Evolutionary conservation across 2,797 vertebrate species (phyloP), one percentile per base, ranked within the genome.

Genomic region (Brachyalestes nurse): DNA sequence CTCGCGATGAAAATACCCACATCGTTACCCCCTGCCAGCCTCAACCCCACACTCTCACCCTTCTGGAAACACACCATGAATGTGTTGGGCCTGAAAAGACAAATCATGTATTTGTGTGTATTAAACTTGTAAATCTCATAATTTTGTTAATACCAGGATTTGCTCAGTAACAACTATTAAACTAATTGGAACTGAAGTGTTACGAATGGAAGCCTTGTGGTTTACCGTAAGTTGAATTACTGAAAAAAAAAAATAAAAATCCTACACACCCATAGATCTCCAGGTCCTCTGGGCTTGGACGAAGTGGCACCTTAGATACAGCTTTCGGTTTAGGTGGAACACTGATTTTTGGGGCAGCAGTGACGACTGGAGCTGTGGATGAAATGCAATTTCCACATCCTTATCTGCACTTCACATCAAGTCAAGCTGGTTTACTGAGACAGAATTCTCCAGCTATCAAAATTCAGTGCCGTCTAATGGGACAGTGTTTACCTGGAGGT

Each of bases 1-100:
- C 96, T 96, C 16, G 97, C 97, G 45, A 99, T 94, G 90, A 99
- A 99, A 91, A 99, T 97, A n/a, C 98, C 98, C 0, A 99, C 97
- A 2, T 99, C 98, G 6, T 99, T 99, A 53, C 98, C 97, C 8
- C 98, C 98, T 0, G 97, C 97, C 87, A 99, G 89, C 42, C 97
- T 95, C 23, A 99, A 91, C 19, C 98, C 98, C 80, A 99, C 96
- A 0, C 95, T 99, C 38, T 99, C 98, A 0, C 96, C 96, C 88
- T 99, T 99, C 90, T 93, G 95, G 91, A 99, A 99, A 65, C 86
- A 93, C 86, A 99, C 94, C 97, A 99, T 97, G 88, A 95, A 90
- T 0, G 97, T 99, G 90, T 96, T 96, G 5, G 95, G 94, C 51
- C 98, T 98, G 80, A 60, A 21, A 21, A 77, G 42, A 21, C 16